Percentiles rank a stretch among this genome's conserved stretches.
Evolutionary conservation across 1,140 invertebrate genomes (phyloP).

Genomic region (Limonius californicus): DNA sequence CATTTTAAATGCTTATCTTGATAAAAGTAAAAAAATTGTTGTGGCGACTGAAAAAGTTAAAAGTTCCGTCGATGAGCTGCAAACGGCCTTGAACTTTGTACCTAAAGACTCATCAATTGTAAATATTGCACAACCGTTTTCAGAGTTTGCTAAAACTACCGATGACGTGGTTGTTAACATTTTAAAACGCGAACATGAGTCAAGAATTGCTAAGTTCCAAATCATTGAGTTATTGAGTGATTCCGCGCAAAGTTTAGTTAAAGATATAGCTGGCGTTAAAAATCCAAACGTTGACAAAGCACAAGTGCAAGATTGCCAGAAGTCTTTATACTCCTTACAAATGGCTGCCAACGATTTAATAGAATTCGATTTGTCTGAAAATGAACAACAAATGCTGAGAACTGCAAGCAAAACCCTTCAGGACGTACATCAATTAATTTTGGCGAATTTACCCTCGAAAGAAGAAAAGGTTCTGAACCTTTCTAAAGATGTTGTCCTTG

Average conservation of each 20-base stretch:
- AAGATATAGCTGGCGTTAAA: constrained; percentile 38
- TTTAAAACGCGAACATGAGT: neutral
- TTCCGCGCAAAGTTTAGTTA: constrained; percentile 22
- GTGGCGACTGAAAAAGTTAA: neutral
- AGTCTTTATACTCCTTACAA: constrained; percentile 37
- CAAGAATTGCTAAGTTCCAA: neutral
- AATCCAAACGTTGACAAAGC: constrained; percentile 30
- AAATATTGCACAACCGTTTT: too few species aligned
- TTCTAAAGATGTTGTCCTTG: too few species aligned
- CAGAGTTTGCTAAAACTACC: too few species aligned
- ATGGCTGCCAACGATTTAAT: constrained; percentile 39
- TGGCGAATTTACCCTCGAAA: constrained; percentile 15
- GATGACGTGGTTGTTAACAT: neutral
- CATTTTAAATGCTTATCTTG: neutral
- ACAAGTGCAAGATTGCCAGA: constrained; percentile 34
- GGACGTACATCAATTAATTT: constrained; percentile 31
- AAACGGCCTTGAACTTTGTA: neutral
- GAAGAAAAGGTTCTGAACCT: too few species aligned
- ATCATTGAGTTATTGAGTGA: neutral
- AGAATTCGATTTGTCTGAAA: constrained; percentile 30
- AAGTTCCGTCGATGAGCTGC: neutral
- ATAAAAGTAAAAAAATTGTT: neutral
- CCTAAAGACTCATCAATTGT: too few species aligned
- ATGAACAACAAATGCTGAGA: constrained; percentile 32
- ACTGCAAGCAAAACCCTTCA: constrained; percentile 29